Evolutionary conservation across 2,888 invertebrate genomes (phyloP).

Genomic region (Laothoe populi): DNA sequence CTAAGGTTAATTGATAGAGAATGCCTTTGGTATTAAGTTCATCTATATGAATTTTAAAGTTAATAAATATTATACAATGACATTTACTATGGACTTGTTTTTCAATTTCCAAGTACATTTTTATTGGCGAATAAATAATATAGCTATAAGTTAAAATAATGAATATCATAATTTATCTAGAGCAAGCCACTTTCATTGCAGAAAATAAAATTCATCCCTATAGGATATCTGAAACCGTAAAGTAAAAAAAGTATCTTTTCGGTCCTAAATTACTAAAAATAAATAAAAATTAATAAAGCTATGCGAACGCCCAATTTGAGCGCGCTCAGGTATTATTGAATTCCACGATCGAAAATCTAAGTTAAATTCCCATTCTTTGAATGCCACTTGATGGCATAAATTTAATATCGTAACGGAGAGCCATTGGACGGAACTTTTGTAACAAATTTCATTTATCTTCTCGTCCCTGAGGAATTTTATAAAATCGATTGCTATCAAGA

Average conservation of each 20-base stretch:
- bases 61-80: no score
- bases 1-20: no score
- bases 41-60: no score
- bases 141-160: no score
- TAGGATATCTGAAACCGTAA: background rate
- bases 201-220: background rate
- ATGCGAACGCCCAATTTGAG: conserved; percentile 33
- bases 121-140: no score
- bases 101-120: no score
- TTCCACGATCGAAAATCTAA: conserved; percentile 70
- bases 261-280: conserved; percentile 27
- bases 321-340: conserved; percentile 58
- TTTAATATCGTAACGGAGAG: conserved; percentile 79
- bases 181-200: no score
- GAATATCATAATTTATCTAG: background rate
- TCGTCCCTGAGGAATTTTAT: conserved; percentile 72
- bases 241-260: background rate
- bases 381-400: conserved; percentile 80
- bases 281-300: conserved; percentile 29
- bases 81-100: no score
- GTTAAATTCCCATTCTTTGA: conserved; percentile 73
- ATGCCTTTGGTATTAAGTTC: no score
- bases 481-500: conserved; percentile 75
- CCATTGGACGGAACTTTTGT: conserved; percentile 76
- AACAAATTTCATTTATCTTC: conserved; percentile 82